Evolutionary conservation across 2,888 invertebrate species (phyloP).

Genomic region (Calameuta pallipes): DNA sequence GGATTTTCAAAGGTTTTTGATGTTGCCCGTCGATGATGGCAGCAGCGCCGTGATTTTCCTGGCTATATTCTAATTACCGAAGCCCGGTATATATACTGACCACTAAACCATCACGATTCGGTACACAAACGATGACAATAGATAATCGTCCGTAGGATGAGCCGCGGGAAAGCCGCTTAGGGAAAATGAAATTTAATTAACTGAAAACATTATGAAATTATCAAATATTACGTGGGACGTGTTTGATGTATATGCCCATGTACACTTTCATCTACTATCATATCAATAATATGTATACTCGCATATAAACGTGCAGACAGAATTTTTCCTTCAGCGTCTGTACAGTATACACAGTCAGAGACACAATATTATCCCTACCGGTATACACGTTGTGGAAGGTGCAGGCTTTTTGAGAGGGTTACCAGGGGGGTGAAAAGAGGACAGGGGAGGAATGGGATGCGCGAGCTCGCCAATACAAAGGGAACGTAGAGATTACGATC

Average conservation of each 20-base stretch:
- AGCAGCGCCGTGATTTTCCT: constrained; percentile 28
- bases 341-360: background rate
- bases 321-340: background rate
- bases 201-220: constrained; percentile 54
- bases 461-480: constrained; percentile 49
- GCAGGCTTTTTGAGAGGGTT: background rate
- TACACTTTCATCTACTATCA: constrained; percentile 9
- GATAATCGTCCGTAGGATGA: constrained; percentile 37
- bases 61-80: constrained; percentile 42
- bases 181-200: constrained; percentile 60
- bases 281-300: background rate
- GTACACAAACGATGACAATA: constrained; percentile 14
- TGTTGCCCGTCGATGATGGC: constrained; percentile 29
- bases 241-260: constrained; percentile 6
- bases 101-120: background rate
- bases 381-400: background rate
- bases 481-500: constrained; percentile 60
- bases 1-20: constrained; percentile 43
- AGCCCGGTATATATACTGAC: constrained; percentile 36
- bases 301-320: background rate
- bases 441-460: constrained; percentile 34
- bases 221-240: constrained; percentile 44
- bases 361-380: background rate
- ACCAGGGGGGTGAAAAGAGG: constrained; percentile 13
- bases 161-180: constrained; percentile 44